These are phyloP conservation scores for Cybosia mesomella DNA, from an alignment of 2,888 invertebrate genomes.

Conservation along the genomic window DNA sequence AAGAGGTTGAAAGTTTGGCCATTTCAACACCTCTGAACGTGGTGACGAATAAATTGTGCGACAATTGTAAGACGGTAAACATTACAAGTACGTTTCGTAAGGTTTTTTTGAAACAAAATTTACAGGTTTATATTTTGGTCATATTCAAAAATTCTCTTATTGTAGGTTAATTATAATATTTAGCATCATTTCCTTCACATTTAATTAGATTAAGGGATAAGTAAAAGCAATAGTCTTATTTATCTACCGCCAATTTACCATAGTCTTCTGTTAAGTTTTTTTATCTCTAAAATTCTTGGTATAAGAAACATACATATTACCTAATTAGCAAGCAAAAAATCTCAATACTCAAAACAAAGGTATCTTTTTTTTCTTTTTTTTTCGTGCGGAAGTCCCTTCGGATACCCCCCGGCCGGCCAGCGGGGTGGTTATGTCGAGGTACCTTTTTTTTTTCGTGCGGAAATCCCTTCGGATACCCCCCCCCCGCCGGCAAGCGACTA, in stretches of 20 bases:
- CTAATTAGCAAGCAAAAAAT: no score
- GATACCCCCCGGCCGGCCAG: no score
- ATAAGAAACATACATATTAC: no score
- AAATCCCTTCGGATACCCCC: no score
- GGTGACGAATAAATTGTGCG: constrained; percentile 35
- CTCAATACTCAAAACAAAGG: no score
- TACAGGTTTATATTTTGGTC: neutral
- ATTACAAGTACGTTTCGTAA: constrained; percentile 9
- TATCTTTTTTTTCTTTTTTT: no score
- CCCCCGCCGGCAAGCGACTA: no score
- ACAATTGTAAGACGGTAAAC: constrained; percentile 27
- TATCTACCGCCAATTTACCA: neutral
- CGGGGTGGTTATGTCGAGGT: no score
- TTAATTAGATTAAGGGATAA: neutral
- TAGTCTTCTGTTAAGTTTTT: neutral
- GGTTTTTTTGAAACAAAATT: neutral
- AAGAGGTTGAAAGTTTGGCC: constrained; percentile 34
- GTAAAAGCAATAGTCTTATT: no score
- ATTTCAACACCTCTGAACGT: constrained; percentile 36
- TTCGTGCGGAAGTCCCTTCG: no score
- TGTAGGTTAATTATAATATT: neutral
- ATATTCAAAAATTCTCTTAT: neutral
- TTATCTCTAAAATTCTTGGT: no score
- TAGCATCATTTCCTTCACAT: neutral
- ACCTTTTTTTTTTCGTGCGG: no score